These are phyloP conservation scores for Phoxinus phoxinus DNA, from an alignment of 2,113 vertebrate species.

Conservation along the genomic window DNA sequence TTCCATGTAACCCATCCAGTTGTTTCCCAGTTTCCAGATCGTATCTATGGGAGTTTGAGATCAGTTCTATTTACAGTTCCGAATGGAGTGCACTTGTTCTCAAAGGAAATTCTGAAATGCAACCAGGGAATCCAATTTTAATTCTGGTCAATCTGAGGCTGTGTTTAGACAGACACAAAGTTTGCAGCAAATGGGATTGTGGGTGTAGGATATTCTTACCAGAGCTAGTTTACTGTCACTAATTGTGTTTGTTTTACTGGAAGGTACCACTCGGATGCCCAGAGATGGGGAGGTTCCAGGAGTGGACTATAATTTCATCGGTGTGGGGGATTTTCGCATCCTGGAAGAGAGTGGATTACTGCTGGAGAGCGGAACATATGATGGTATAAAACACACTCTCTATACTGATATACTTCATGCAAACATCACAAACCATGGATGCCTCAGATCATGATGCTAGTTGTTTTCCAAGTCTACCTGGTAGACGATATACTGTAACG, in stretches of 20 bases:
- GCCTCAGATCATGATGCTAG: not conserved
- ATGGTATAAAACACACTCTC: slow-evolving; percentile 76
- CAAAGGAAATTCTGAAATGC: not conserved
- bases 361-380: slow-evolving; percentile 97
- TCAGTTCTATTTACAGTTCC: slow-evolving; percentile 30
- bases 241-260: slow-evolving; percentile 59
- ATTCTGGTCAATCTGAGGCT: slow-evolving; percentile 1
- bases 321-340: slow-evolving; percentile 91
- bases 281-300: slow-evolving; percentile 96
- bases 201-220: slow-evolving; percentile 23
- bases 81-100: not conserved
- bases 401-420: not conserved
- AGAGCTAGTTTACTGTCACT: slow-evolving; percentile 1
- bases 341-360: slow-evolving; percentile 95
- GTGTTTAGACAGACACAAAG: slow-evolving; percentile 23
- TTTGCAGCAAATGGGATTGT: slow-evolving; percentile 13
- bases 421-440: not conserved
- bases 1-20: not conserved
- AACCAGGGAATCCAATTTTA: slow-evolving; percentile 5
- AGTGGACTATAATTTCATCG: slow-evolving; percentile 99
- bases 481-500: not conserved
- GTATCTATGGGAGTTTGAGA: not conserved
- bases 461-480: not conserved
- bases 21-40: not conserved
- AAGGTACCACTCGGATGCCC: slow-evolving; percentile 96